Base-by-base conservation (phyloP, 2,113 vertebrate species). In the Erythrocercus mccallii region DNA sequence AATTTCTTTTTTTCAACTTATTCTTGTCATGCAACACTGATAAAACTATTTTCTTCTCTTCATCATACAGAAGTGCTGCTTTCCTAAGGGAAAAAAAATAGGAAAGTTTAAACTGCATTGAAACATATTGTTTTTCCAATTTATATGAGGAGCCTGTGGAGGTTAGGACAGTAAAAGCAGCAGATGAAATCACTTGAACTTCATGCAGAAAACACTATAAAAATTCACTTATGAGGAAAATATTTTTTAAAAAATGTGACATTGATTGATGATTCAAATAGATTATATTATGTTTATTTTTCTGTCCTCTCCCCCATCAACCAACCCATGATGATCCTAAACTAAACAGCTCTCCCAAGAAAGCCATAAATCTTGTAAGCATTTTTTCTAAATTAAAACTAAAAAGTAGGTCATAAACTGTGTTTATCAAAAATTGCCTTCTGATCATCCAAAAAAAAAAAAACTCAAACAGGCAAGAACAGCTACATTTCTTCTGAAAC, bases 331-430 rank as follows among this genome's bases (percentile, higher is more conserved):
- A 60, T 45, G 8, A 24, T 47, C 48, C 71, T 51, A 79, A 23
- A 9, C 42, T 38, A 72, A 74, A 14, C 4, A 17, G 3, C 5
- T 69, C 62, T 37, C 31, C 19, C 23, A 80, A 81, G 7, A 85
- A 56, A 3, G 0, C 5, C 9, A 40, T 6, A 66, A 57, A 25
- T 40, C 4, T 40, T 31, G 3, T 45, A 53, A 56, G 4, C 4
- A 44, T 19, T 61, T 56, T 56, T 90, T 69, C 61, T 28, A 40
- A 72, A 20, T 21, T 12, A 38, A 24, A 19, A 38, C 11, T 8
- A 11, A 69, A 37, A 82, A 47, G 10, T 14, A 61, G 5, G 8
- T 25, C 28, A 33, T 10, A n/a, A 4, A 15, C 17, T 3, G 4
- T 19, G 18, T 69, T 44, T 23, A 40, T 37, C 31, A 92, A 69